phyloP scores from a whole-genome alignment of 2,888 invertebrate species.

The Schrankia costaestrigalis region DNA sequence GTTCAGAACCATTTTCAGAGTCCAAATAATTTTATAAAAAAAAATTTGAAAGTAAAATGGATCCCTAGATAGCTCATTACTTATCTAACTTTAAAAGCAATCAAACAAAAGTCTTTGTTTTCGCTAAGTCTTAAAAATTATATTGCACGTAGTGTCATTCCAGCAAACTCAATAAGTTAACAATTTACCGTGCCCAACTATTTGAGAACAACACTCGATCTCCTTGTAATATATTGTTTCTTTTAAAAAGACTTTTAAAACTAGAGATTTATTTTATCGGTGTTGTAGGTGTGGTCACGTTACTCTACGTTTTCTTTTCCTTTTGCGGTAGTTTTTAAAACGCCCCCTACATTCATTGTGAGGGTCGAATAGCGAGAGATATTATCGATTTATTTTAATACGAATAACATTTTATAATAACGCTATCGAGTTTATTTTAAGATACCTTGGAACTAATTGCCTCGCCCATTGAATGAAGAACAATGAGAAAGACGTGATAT shows the following conservation, averaged over 20 bases:
- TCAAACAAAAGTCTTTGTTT: too few species aligned
- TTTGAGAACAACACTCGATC: background rate
- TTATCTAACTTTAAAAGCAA: too few species aligned
- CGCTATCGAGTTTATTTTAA: constrained; percentile 51
- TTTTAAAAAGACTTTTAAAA: constrained; percentile 10
- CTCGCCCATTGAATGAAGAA: constrained; percentile 48
- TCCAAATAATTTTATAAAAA: too few species aligned
- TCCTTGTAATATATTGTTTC: background rate
- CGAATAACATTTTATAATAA: constrained; percentile 58
- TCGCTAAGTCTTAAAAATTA: too few species aligned
- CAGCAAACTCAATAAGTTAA: too few species aligned
- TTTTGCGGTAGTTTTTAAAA: constrained; percentile 48
- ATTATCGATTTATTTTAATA: constrained; percentile 56
- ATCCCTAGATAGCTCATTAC: too few species aligned
- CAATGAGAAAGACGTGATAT: constrained; percentile 51
- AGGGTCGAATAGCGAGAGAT: constrained; percentile 48
- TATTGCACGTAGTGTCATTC: too few species aligned
- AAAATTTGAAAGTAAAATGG: too few species aligned
- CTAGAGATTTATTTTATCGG: constrained; percentile 22
- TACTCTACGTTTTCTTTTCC: constrained; percentile 44
- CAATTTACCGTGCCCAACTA: too few species aligned
- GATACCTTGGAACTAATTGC: constrained; percentile 57
- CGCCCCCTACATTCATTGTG: constrained; percentile 53
- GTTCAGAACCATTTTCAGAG: too few species aligned
- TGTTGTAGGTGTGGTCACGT: constrained; percentile 28